Evolutionary conservation across 2,888 invertebrate genomes (phyloP).

Genomic region (Mythimna lalbum): DNA sequence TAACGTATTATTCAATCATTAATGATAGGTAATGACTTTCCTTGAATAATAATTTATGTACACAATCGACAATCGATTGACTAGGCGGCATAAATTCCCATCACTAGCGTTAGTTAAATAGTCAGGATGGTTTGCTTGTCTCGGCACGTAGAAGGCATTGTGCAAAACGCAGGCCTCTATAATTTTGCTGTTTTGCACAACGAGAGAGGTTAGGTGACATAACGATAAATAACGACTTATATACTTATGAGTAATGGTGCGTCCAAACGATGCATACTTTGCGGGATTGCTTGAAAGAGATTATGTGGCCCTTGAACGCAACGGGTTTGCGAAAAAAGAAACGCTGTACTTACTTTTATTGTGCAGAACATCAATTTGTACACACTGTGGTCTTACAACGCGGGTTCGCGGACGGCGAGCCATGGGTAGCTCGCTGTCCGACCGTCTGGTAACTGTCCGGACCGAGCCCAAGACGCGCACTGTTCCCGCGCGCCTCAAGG

Average conservation of each 20-base stretch:
- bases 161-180: conserved; percentile 62
- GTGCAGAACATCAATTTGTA: too few relatives aligned
- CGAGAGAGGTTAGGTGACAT: conserved; percentile 57
- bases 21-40: conserved; percentile 13
- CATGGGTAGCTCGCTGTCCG: too few relatives aligned
- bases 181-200: conserved; percentile 66
- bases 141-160: conserved; percentile 59
- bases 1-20: conserved; percentile 13
- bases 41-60: background rate
- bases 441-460: too few relatives aligned
- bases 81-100: conserved; percentile 13
- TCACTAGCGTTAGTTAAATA: conserved; percentile 55
- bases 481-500: too few relatives aligned
- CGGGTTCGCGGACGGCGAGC: too few relatives aligned
- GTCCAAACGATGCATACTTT: too few relatives aligned
- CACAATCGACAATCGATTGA: conserved; percentile 51
- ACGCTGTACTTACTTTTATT: too few relatives aligned
- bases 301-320: too few relatives aligned
- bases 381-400: too few relatives aligned
- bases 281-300: too few relatives aligned
- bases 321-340: too few relatives aligned
- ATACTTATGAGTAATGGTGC: conserved; percentile 16
- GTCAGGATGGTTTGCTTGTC: conserved; percentile 39
- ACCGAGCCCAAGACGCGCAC: too few relatives aligned
- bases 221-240: conserved; percentile 68